These are phyloP conservation scores for Girardinus metallicus DNA, from an alignment of 2,797 vertebrate genomes.

Conservation along the genomic window DNA sequence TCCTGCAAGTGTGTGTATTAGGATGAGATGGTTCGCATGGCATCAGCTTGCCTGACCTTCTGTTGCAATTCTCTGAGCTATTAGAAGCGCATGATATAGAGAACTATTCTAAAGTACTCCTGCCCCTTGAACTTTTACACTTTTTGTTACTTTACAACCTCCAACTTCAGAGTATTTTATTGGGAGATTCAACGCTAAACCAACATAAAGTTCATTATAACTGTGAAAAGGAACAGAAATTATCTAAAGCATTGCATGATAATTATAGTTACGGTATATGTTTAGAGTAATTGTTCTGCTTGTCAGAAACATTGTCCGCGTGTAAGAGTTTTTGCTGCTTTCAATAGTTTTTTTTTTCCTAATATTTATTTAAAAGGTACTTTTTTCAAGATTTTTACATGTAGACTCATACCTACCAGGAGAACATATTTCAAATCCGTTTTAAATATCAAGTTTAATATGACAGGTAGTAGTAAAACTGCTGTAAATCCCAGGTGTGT, in stretches of 20 bases:
- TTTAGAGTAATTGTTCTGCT: neutral
- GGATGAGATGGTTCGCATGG: constrained; percentile 35
- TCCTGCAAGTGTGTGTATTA: constrained; percentile 23
- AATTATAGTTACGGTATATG: neutral
- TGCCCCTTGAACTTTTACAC: neutral
- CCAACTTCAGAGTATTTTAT: neutral
- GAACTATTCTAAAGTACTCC: neutral
- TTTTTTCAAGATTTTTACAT: constrained; percentile 1
- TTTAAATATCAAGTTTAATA: constrained; percentile 3
- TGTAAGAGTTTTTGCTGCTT: neutral
- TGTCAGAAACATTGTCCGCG: neutral
- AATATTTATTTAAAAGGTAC: constrained; percentile 1
- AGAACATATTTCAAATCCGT: constrained; percentile 9
- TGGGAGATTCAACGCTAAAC: neutral
- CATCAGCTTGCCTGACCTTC: constrained; percentile 57
- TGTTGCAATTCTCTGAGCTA: constrained; percentile 51
- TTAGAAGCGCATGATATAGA: constrained; percentile 32
- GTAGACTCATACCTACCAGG: constrained; percentile 1
- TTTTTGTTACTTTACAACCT: neutral
- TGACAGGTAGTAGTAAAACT: constrained; percentile 8
- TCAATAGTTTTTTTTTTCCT: neutral
- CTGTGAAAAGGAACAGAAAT: too few species aligned
- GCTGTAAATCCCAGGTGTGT: constrained; percentile 51
- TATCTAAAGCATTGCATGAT: neutral
- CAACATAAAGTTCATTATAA: neutral